Base-by-base conservation (phyloP, 1,140 invertebrate genomes). In the Hyles euphorbiae region DNA sequence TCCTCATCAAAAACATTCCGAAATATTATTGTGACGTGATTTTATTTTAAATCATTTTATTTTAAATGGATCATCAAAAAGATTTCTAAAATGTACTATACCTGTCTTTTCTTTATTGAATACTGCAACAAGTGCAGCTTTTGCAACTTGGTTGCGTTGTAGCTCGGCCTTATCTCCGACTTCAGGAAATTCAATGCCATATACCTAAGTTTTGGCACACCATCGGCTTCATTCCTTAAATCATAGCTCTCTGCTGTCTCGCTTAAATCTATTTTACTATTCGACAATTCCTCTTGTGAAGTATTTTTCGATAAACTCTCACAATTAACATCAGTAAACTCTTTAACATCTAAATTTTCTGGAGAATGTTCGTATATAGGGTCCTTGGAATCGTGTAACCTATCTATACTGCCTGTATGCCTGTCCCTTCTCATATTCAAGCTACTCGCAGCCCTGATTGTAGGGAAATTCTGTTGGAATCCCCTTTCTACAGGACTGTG, bases 91-190 rank as follows among this genome's bases (percentile, higher is more conserved):
- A 22, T 22, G 2, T 22, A 22, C 8, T 40, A 5, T 8, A 40
- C 36, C 36, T 87, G 81, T 3, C 68, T 68, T 53, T 89, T 89
- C 73, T 89, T 89, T 50, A 90, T 90, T 0, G 85, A 83, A 66
- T 89, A 90, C 63, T 90, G 89, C 2, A 90, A 59, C 8, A 88
- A 68, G 71, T 90, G 89, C 3, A 90, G 58, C 46, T 78, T 87
- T 52, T 87, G 90, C 5, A 98, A 81, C 65, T 95, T 95, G 12
- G 91, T 92, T 7, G 95, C 90, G 12, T 92, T 94, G 73, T 96
- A 97, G 75, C 94, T 96, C 1, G 91, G 91, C 52, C 92, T 91
- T 47, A 95, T 90, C 74, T 95, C 93, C 1, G 86, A 89, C 67
- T 89, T 90, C 1, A 89, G 67, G 60, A 89, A 91, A 67, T 87